Percentiles rank a stretch among this genome's conserved stretches.
Conservation (phyloP, 2,797 vertebrate genomes). For the Knipowitschia caucasica region DNA sequence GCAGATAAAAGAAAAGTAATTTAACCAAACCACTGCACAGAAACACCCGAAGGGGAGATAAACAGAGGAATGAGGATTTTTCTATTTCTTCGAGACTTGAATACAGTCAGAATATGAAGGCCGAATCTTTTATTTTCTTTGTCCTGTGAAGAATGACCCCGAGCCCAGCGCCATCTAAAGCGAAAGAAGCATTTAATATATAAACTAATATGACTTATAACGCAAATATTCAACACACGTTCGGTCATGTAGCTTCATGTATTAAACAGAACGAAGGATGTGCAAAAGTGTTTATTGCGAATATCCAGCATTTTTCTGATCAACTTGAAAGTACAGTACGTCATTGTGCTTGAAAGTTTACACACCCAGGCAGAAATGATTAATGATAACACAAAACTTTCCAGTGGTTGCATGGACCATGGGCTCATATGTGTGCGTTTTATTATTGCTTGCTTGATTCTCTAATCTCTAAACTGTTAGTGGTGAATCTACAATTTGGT, state of each 20-base stretch:
- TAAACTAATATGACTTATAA: neutral
- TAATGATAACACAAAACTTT: too few relatives aligned
- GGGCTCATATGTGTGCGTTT: too few relatives aligned
- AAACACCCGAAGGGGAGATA: slow-evolving; percentile 27
- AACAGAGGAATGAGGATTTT: slow-evolving; percentile 5
- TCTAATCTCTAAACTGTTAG: too few relatives aligned
- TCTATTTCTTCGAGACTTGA: slow-evolving; percentile 1
- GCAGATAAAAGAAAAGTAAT: slow-evolving; percentile 42
- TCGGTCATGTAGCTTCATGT: too few relatives aligned
- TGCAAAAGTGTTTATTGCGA: neutral
- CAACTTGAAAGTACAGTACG: too few relatives aligned
- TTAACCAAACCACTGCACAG: slow-evolving; percentile 32
- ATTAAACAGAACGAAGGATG: too few relatives aligned
- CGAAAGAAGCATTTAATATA: neutral
- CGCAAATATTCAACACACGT: too few relatives aligned
- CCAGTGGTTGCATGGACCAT: too few relatives aligned
- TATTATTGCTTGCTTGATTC: too few relatives aligned
- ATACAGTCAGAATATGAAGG: slow-evolving; percentile 54
- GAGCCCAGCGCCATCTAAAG: neutral
- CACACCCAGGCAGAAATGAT: too few relatives aligned
- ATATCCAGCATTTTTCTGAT: neutral
- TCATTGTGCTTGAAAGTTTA: too few relatives aligned
- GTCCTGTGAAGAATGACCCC: slow-evolving; percentile 39
- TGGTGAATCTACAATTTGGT: too few relatives aligned
- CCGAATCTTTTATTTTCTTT: slow-evolving; percentile 64